phyloP scores from a whole-genome alignment of 1,140 invertebrate species.

The Scaptodrosophila lebanonensis region DNA sequence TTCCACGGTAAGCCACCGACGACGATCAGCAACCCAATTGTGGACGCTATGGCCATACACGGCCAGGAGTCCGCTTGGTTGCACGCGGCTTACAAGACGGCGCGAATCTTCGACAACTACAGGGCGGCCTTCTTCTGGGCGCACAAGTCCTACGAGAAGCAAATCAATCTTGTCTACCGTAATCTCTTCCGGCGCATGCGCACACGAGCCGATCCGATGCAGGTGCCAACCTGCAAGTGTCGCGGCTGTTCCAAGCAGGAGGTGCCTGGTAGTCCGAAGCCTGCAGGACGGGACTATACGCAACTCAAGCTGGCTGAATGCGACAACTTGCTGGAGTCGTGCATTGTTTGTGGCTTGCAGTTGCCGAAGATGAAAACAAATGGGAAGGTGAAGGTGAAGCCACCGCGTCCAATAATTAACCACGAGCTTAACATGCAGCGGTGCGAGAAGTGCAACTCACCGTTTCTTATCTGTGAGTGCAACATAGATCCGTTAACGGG shows the following conservation, averaged over 20 bases:
- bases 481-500: constrained; percentile 58
- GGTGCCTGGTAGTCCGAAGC: constrained; percentile 35
- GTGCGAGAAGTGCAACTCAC: constrained; percentile 48
- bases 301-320: constrained; percentile 34
- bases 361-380: constrained; percentile 25
- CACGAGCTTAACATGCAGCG: constrained; percentile 48
- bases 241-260: constrained; percentile 30
- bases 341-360: constrained; percentile 54
- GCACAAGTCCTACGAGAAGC: constrained; percentile 55
- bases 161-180: constrained; percentile 44
- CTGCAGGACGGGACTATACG: constrained; percentile 3
- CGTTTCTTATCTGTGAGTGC: constrained; percentile 59
- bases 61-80: constrained; percentile 43
- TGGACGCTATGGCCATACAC: constrained; percentile 47
- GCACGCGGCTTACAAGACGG: constrained; percentile 48
- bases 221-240: constrained; percentile 37
- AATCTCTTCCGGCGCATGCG: constrained; percentile 46
- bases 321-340: constrained; percentile 31
- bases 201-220: constrained; percentile 33
- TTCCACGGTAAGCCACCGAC: constrained; percentile 47
- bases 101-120: constrained; percentile 57
- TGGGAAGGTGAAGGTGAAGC: constrained; percentile 10
- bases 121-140: constrained; percentile 57
- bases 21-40: constrained; percentile 48
- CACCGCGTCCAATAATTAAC: constrained; percentile 49